Evolutionary conservation across 2,888 invertebrate genomes (phyloP), one percentile per base, ranked within the genome.

Genomic region (Drosophila fungiperda): DNA sequence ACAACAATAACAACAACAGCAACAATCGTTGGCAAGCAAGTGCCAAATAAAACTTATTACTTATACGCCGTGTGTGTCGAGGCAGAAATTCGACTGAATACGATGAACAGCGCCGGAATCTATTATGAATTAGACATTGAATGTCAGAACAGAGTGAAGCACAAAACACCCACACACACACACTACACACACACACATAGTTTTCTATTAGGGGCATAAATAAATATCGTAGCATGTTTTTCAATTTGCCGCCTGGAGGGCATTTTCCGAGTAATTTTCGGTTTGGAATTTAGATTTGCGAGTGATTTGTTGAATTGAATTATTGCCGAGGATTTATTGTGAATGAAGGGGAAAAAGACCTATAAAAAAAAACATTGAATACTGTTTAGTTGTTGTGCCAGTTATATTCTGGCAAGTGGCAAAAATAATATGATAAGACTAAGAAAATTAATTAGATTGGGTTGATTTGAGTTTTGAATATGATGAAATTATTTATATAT

Each of bases 51-150:
- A 86, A 86, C 90, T 90, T 89, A 87, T 87, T 89, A 89, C 87
- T 90, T 90, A 87, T 87, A 90, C 87, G 91, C 90, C 86, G 73
- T 75, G 88, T 86, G 69, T 62, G 78, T 54, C 62, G 68, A 48
- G 35, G 60, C 68, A 54, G 45, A 65, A 69, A 68, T 57, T 62
- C 50, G 33, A 42, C 68, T 40, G 48, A 66, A 65, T 57, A 54
- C 57, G 53, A 40, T 50, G 57, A 62, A 69, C 48, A 73, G 73
- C 89, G 65, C 78, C 87, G 80, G 90, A 89, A 90, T 86, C 89
- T 90, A 90, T 87, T 85, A 90, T 90, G 91, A 87, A 86, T 86
- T 86, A 87, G 90, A 89, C 87, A 63, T 82, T 89, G 89, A 86
- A 89, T 85, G 89, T 81, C 87, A 87, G 73, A 73, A 57, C 62